Conservation (phyloP, 2,113 vertebrate genomes). For the Lonchura striata region DNA sequence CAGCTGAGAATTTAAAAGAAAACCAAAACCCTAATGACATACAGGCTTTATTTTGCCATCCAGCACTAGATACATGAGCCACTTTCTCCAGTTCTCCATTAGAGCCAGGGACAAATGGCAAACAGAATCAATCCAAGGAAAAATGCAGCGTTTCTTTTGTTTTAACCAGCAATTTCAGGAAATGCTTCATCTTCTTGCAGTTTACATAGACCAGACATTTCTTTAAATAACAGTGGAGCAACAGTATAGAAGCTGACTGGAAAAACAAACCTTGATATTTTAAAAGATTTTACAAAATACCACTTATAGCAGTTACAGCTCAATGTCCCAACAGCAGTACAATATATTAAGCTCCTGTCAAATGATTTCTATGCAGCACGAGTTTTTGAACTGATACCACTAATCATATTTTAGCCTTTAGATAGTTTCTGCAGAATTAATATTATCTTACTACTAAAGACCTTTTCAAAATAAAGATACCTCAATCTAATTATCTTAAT, state of each 20-base stretch:
- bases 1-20: background rate
- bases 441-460: constrained; percentile 30
- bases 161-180: background rate
- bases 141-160: background rate
- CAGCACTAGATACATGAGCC: background rate
- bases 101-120: constrained; percentile 15
- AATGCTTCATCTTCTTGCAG: background rate
- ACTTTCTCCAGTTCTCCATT: background rate
- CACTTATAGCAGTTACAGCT: background rate
- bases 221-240: background rate
- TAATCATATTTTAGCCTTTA: background rate
- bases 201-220: background rate
- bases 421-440: background rate
- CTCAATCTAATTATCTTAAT: constrained; percentile 42
- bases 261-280: background rate
- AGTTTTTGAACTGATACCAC: constrained; percentile 10
- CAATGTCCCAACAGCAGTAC: background rate
- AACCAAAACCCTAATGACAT: background rate
- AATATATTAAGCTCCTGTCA: background rate
- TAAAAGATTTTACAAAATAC: background rate
- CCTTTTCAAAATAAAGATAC: background rate
- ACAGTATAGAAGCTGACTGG: background rate
- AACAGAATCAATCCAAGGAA: constrained; percentile 21
- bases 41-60: background rate
- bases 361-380: constrained; percentile 7